Base-by-base conservation (phyloP, 2,797 vertebrate species). In the Cyclura pinguis region DNA sequence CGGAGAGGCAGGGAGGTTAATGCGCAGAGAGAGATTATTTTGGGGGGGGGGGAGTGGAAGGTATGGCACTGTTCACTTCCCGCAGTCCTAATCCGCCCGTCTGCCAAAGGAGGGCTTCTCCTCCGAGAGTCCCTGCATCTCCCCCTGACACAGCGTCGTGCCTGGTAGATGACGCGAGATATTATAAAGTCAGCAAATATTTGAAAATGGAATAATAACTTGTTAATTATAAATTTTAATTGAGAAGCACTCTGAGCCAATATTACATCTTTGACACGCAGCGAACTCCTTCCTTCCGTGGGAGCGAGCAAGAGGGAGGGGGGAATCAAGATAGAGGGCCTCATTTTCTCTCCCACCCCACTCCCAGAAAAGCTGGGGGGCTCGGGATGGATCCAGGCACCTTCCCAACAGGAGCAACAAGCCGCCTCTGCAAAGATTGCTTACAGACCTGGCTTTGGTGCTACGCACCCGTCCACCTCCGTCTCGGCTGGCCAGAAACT, bases 141-240 rank as follows among this genome's bases (percentile, higher is more conserved):
- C 86, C 29, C 35, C 73, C 84, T 78, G 1, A 6, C 76, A 0
- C 89, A 22, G 29, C 4, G 42, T 57, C 4, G 0, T 1, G 0
- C 35, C 87, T 89, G 92, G 92, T 89, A 86, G 52, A 0, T 0
- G 69, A 69, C 67, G 80, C 72, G 47, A 92, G 87, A 88, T 57
- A 42, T 42, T 82, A 32, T 1, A 92, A 85, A 93, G 90, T 64
- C 90, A 0, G 0, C 73, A 90, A 94, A 89, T 92, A 89, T 89
- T 9, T 92, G 86, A 89, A 94, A 94, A 93, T 62, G 35, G 74
- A 92, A n/a, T 88, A 84, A 81, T 59, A 90, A 85, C 73, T 86
- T 50, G 14, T 84, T 95, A 89, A 93, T 92, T 91, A 90, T 29
- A 89, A 57, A 80, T 90, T 92, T 93, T 80, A 93, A 90, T 93